Base-by-base conservation (phyloP, 2,888 invertebrate species). In the Tenthredo livida region DNA sequence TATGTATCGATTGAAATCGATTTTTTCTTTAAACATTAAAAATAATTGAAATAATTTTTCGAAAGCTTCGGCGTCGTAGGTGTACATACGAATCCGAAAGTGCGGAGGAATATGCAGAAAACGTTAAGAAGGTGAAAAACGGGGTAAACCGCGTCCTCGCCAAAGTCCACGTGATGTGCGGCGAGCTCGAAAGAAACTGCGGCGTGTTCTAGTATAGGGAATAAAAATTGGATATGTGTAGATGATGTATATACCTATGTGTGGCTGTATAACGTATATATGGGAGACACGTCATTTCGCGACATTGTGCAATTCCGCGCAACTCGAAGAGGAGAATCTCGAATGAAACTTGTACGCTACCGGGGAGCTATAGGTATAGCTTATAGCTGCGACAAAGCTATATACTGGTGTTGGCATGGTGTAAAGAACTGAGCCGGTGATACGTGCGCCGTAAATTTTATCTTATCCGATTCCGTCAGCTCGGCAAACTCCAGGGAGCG, bases 381-480 rank as follows among this genome's bases (percentile, higher is more conserved):
- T n/a, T n/a, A n/a, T n/a, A 15, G 54, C n/a, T 54, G 47, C 21
- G 73, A 73, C 73, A 29, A 73, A 21, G 43, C 43, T 33, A 61
- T n/a, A n/a, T 12, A 2, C 12, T 15, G 47, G 21, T 25, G 61
- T 61, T 61, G 25, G 67, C 67, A 33, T 17, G 29, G 67, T 33
- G 67, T 67, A 67, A 67, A 67, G 33, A 67, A 29, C 67, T 33
- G 29, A 67, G 67, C 10, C 61, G 25, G 61, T 29, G 67, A 80
- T 50, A 77, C 29, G 77, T 77, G 80, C 61, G 65, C 80, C 80
- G 40, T 80, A 80, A 80, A 80, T 80, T 80, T 43, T 17, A 80
- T 40, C 61, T 80, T 80, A 80, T 80, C 80, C 80, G 80, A 80
- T 80, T 80, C 80, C 65, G 61, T 50, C 58, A 37, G 65, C 80